phyloP scores from a whole-genome alignment of 2,888 invertebrate genomes.

The Drosophila neonasuta region DNA sequence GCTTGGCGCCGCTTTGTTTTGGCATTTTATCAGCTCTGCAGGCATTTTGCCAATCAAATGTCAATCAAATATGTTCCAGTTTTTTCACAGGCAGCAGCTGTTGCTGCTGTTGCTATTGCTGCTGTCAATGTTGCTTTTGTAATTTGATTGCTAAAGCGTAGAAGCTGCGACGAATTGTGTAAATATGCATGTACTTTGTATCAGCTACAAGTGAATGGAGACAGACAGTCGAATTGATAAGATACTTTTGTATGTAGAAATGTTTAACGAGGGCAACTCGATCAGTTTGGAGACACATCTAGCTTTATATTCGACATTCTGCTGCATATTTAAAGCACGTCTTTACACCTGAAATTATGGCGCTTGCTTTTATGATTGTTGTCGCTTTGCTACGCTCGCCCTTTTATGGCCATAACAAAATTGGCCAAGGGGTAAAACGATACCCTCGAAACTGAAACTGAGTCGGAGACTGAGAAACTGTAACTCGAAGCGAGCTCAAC shows the following conservation, averaged over 20 bases:
- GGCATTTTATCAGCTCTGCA: slow-evolving; percentile 50
- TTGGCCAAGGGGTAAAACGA: slow-evolving; percentile 28
- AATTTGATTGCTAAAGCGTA: slow-evolving; percentile 76
- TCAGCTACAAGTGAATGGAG: slow-evolving; percentile 46
- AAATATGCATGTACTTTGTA: slow-evolving; percentile 74
- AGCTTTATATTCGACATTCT: neutral
- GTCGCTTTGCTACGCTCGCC: slow-evolving; percentile 35
- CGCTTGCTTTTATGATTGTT: slow-evolving; percentile 59
- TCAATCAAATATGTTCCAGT: slow-evolving; percentile 70
- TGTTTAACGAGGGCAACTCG: slow-evolving; percentile 43
- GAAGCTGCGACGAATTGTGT: slow-evolving; percentile 74
- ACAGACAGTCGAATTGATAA: slow-evolving; percentile 55
- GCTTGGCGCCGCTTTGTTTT: slow-evolving; percentile 53
- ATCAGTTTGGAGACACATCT: neutral
- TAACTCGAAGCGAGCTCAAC: slow-evolving; percentile 25
- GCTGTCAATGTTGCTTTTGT: slow-evolving; percentile 52
- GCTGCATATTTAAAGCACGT: neutral
- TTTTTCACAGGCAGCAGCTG: slow-evolving; percentile 25
- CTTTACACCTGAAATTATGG: slow-evolving; percentile 55
- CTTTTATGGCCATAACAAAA: slow-evolving; percentile 66
- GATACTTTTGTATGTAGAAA: slow-evolving; percentile 54
- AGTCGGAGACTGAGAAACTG: slow-evolving; percentile 19
- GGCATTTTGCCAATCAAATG: slow-evolving; percentile 70
- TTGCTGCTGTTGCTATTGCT: slow-evolving; percentile 16
- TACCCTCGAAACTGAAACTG: slow-evolving; percentile 1